Evolutionary conservation across 2,113 vertebrate genomes (phyloP), one percentile per base, ranked within the genome.

Genomic region (Lophius piscatorius): DNA sequence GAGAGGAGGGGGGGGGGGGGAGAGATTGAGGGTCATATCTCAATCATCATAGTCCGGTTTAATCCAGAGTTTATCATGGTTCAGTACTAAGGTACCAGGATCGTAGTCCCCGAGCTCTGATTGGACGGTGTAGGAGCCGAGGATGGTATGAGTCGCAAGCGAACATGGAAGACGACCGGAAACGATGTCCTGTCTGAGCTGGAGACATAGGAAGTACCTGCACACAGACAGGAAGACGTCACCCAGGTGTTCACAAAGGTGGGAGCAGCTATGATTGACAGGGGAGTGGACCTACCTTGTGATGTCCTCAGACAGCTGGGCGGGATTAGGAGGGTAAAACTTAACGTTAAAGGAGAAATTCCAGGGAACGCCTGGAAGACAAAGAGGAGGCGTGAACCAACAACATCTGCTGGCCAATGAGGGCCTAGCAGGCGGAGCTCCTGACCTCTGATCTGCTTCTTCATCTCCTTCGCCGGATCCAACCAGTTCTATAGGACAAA

Each of bases 381-480:
- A 14, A 0, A 24, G 3, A 48, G 13, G 5, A 14, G 5, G 21
- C 4, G 24, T 1, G 9, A 1, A 11, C 1, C 9, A 16, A 49
- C 12, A 13, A 8, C 11, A 13, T 24, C 41, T 20, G 5, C 9
- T 18, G n/a, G 14, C 17, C 23, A 22, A 40, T 22, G 5, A 44
- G 9, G 1, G 38, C 3, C 10, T 16, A 35, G 41, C 55, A 40
- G 44, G 44, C 3, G 1, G 23, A 12, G 12, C 12, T 20, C 91
- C 93, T 94, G 90, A 99, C 97, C 98, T 95, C 97, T 90, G 49
- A 96, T 92, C 88, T 99, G 97, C 80, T 98, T 99, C 92, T 99
- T 99, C 81, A 99, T 94, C 83, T 97, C 96, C 83, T 99, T 99
- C 41, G 91, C 86, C 42, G 95, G 95, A 81, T 98, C 97, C 92